Evolutionary conservation across 1,140 invertebrate genomes (phyloP).

Genomic region (Drosophila pachea): DNA sequence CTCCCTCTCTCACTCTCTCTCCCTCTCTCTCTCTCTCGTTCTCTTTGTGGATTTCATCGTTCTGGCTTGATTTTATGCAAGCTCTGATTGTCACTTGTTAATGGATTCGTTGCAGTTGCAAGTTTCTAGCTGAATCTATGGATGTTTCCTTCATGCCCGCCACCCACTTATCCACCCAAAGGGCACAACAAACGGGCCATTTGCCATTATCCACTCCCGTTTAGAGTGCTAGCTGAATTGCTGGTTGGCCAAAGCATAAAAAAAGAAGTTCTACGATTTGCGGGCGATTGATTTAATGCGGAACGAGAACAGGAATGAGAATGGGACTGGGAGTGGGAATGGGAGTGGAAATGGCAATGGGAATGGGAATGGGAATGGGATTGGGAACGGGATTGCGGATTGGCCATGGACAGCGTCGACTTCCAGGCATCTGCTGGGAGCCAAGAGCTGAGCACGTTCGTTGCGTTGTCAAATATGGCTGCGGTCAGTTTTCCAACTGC

Average conservation of each 20-base stretch:
- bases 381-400: constrained; percentile 23
- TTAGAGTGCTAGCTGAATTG: constrained; percentile 45
- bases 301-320: constrained; percentile 42
- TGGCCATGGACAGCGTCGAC: constrained; percentile 18
- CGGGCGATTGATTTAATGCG: constrained; percentile 60
- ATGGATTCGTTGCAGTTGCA: constrained; percentile 15
- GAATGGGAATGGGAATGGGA: constrained; percentile 27
- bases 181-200: constrained; percentile 27
- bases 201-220: constrained; percentile 40
- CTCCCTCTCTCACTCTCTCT: too few species aligned
- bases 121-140: neutral
- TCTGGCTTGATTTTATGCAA: constrained; percentile 4
- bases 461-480: constrained; percentile 72
- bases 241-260: constrained; percentile 6
- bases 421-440: constrained; percentile 11
- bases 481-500: constrained; percentile 65
- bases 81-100: constrained; percentile 11
- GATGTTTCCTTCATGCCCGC: neutral
- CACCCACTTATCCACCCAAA: neutral
- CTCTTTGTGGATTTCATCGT: neutral
- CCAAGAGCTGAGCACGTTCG: constrained; percentile 54
- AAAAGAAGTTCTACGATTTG: constrained; percentile 37
- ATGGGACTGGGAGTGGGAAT: constrained; percentile 35
- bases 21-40: too few species aligned
- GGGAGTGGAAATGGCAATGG: constrained; percentile 33